Conservation (phyloP, 2,797 vertebrate species). For the Denticeps clupeoides region DNA sequence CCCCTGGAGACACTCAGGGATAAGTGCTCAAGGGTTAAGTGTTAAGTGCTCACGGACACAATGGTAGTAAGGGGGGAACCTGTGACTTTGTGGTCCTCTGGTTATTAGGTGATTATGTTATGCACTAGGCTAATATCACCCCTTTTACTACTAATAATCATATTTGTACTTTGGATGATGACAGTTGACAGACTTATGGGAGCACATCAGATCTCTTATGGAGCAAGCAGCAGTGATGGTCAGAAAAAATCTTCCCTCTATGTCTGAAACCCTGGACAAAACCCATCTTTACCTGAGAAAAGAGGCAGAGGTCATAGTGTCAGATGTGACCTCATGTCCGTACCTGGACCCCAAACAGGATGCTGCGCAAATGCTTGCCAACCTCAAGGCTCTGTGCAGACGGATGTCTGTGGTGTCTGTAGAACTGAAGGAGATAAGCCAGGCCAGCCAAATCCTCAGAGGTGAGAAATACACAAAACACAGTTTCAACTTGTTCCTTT, state of each 20-base stretch:
- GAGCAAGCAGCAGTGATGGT: slow-evolving; percentile 50
- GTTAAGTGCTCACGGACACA: too few relatives aligned
- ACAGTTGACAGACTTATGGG: slow-evolving; percentile 60
- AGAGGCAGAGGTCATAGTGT: slow-evolving; percentile 46
- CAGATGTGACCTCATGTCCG: slow-evolving; percentile 39
- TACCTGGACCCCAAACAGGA: slow-evolving; percentile 63
- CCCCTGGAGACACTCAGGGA: too few relatives aligned
- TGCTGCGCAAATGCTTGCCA: slow-evolving; percentile 39
- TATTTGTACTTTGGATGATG: slow-evolving; percentile 16
- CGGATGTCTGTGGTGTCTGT: slow-evolving; percentile 34
- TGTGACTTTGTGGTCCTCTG: too few relatives aligned
- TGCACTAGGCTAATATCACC: too few relatives aligned
- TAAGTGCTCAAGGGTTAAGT: too few relatives aligned
- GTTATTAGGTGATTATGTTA: too few relatives aligned
- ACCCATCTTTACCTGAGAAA: slow-evolving; percentile 37
- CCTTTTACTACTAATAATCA: too few relatives aligned
- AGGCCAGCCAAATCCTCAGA: slow-evolving; percentile 43
- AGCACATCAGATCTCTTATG: slow-evolving; percentile 49
- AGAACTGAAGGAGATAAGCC: slow-evolving; percentile 48
- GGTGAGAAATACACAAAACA: slow-evolving; percentile 39
- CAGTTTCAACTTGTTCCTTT: neutral
- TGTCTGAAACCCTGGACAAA: slow-evolving; percentile 44
- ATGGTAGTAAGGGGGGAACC: too few relatives aligned
- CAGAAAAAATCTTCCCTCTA: slow-evolving; percentile 36
- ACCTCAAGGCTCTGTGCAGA: slow-evolving; percentile 39